Conservation (phyloP, 2,888 invertebrate genomes). For the Spisula solida region DNA sequence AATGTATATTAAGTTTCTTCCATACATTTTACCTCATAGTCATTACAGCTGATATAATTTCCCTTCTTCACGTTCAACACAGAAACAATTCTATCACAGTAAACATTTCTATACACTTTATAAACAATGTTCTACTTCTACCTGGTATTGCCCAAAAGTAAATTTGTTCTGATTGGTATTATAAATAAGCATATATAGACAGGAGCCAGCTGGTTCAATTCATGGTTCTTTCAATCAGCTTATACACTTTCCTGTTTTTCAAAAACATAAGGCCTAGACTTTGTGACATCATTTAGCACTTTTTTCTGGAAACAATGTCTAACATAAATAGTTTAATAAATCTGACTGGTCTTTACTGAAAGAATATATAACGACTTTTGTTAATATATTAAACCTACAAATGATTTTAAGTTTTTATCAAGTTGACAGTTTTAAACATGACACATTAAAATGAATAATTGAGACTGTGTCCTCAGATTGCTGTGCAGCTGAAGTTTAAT, state of each 20-base stretch:
- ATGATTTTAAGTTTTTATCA: not conserved
- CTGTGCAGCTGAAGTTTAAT: not conserved
- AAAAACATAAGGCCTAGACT: no score
- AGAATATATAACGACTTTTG: not conserved
- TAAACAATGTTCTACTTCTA: not conserved
- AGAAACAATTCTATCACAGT: conserved; percentile 21
- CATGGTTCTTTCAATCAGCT: no score
- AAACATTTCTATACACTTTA: not conserved
- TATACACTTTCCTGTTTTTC: no score
- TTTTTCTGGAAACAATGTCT: no score
- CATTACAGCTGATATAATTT: not conserved
- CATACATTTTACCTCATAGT: not conserved
- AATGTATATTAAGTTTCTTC: not conserved
- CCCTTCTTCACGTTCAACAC: not conserved
- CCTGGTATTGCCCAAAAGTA: no score
- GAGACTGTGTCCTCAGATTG: not conserved
- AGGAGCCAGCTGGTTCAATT: no score
- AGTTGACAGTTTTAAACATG: not conserved
- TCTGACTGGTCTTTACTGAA: not conserved
- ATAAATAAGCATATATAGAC: no score
- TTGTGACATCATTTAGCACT: no score
- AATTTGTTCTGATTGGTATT: no score
- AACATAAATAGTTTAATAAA: not conserved
- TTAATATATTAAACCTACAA: not conserved
- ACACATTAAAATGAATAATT: not conserved